These are phyloP conservation scores for Drosophila arawakana DNA, from an alignment of 1,140 invertebrate genomes.

Conservation along the genomic window DNA sequence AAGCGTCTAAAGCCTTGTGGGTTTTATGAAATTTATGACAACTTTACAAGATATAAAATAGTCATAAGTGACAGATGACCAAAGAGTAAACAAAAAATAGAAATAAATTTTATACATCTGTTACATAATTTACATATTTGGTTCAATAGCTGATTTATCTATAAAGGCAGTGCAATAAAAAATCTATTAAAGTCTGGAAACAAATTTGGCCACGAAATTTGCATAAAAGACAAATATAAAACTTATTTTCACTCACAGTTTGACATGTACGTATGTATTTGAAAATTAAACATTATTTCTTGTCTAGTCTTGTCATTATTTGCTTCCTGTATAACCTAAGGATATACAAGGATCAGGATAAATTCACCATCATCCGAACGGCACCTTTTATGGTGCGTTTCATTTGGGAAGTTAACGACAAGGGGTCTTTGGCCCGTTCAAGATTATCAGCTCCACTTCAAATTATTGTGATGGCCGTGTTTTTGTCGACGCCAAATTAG, in stretches of 20 bases:
- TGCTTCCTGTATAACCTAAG: not conserved
- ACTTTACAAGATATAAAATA: conserved; percentile 44
- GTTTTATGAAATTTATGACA: not conserved
- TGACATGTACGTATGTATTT: not conserved
- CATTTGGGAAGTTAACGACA: conserved; percentile 29
- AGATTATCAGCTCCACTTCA: conserved; percentile 66
- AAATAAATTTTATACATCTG: conserved; percentile 47
- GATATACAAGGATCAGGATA: not conserved
- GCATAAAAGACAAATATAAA: not conserved
- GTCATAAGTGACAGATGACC: conserved; percentile 40
- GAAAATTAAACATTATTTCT: conserved; percentile 7
- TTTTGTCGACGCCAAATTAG: conserved; percentile 41
- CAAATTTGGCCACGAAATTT: not conserved
- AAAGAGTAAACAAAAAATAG: conserved; percentile 7
- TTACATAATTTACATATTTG: conserved; percentile 59
- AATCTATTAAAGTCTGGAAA: conserved; percentile 1
- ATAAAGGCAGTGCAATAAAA: not conserved
- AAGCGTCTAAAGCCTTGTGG: conserved; percentile 7
- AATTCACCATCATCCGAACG: not conserved
- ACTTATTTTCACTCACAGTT: not conserved
- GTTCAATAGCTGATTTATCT: conserved; percentile 27
- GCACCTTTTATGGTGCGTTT: conserved; percentile 14
- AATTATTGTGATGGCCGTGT: conserved; percentile 67
- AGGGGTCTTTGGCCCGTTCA: conserved; percentile 59
- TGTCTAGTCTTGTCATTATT: not conserved